A percentile compares a stretch with the other conserved stretches of the same genome.
These are phyloP conservation scores for Oreotrochilus melanogaster DNA, from an alignment of 2,113 vertebrate genomes.

Conservation along the genomic window DNA sequence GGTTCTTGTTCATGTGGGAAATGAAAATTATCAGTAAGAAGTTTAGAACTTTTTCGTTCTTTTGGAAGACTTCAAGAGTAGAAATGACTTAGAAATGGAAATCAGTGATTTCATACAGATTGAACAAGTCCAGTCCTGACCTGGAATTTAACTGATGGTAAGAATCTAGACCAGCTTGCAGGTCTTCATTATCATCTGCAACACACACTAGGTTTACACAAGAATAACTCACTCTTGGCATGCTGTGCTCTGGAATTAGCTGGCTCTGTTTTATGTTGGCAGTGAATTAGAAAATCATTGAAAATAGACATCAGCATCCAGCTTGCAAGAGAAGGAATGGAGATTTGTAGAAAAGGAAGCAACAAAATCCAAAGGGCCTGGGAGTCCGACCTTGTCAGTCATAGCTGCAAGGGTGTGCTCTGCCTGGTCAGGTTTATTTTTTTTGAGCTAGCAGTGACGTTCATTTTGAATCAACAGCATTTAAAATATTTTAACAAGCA, in stretches of 20 bases:
- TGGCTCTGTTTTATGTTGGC: neutral
- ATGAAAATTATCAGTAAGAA: neutral
- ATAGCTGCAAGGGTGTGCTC: neutral
- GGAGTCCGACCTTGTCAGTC: neutral
- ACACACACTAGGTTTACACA: neutral
- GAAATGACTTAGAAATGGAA: neutral
- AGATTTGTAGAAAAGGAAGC: neutral
- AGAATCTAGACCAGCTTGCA: neutral
- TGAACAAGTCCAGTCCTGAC: neutral
- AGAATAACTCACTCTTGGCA: neutral
- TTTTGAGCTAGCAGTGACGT: neutral
- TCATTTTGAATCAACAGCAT: neutral
- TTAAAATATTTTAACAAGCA: neutral
- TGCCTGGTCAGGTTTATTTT: constrained; percentile 10
- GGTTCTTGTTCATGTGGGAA: neutral
- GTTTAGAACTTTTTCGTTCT: neutral
- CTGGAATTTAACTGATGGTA: neutral
- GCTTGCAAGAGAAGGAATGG: neutral
- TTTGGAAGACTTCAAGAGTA: neutral
- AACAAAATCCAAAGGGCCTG: neutral
- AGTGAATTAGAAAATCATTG: neutral
- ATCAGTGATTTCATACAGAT: neutral
- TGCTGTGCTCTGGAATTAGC: neutral
- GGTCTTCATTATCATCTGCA: neutral
- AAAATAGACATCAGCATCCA: neutral